These are phyloP conservation scores for Arge pagana DNA, from an alignment of 2,888 invertebrate genomes.

Conservation along the genomic window DNA sequence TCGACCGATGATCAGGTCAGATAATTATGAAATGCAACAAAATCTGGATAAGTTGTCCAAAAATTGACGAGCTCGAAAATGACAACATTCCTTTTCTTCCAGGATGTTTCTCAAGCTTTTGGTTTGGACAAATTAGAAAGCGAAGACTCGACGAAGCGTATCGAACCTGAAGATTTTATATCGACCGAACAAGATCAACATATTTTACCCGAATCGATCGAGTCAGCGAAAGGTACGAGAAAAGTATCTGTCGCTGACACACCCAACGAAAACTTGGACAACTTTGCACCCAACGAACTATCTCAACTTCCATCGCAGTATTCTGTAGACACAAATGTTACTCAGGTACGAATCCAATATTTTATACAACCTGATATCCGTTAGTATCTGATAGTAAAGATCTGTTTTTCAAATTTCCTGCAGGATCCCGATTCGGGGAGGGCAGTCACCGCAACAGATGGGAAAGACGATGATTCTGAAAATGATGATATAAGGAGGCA, in stretches of 20 bases:
- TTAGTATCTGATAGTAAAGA: too few species aligned
- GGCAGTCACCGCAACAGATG: conserved; percentile 65
- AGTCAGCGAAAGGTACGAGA: conserved; percentile 27
- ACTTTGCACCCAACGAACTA: conserved; percentile 25
- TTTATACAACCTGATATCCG: too few species aligned
- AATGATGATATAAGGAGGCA: conserved; percentile 64
- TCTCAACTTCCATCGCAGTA: conserved; percentile 23
- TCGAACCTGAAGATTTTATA: conserved; percentile 24
- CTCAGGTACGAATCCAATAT: too few species aligned
- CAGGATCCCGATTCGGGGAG: conserved; percentile 57
- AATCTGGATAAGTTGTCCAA: not conserved
- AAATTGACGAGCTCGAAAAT: not conserved
- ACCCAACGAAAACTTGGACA: conserved; percentile 28
- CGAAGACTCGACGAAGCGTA: conserved; percentile 24
- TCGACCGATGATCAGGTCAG: conserved; percentile 55
- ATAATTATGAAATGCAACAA: not conserved
- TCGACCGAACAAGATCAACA: conserved; percentile 29
- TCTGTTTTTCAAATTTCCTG: too few species aligned
- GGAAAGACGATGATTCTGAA: conserved; percentile 65
- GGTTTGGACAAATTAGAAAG: conserved; percentile 51
- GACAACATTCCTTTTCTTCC: conserved; percentile 3
- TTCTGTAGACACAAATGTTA: not conserved
- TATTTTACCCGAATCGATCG: conserved; percentile 25
- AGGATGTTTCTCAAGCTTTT: conserved; percentile 56
- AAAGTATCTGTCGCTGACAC: conserved; percentile 31